These are phyloP conservation scores for Cheirogaleus major DNA, from an alignment of 2,797 vertebrate species.

Conservation along the genomic window DNA sequence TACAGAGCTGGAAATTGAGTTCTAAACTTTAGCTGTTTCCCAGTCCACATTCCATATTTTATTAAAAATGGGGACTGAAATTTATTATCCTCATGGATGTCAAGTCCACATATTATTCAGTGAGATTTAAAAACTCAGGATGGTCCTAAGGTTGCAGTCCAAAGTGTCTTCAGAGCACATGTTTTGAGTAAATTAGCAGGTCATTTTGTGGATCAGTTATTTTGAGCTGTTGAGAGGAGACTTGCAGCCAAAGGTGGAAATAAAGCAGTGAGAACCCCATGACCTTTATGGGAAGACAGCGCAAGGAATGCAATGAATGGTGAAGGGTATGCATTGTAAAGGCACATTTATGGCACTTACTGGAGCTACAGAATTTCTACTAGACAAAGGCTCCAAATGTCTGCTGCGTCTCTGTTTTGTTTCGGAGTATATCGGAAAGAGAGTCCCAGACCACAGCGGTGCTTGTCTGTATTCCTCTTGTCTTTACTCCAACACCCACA, in stretches of 20 bases:
- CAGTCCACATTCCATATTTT: neutral
- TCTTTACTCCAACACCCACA: neutral
- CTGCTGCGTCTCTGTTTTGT: neutral
- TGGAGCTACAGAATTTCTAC: neutral
- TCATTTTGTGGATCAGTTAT: neutral
- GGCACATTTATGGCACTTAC: neutral
- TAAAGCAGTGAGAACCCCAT: neutral
- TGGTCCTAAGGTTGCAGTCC: neutral
- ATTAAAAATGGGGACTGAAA: neutral
- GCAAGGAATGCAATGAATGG: neutral
- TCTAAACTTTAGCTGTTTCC: neutral
- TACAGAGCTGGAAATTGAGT: neutral
- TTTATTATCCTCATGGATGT: neutral
- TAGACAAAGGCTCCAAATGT: neutral
- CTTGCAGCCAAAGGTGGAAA: neutral
- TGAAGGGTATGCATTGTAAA: neutral
- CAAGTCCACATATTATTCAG: neutral
- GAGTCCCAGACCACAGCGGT: neutral
- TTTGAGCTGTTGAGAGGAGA: neutral
- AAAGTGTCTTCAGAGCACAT: neutral
- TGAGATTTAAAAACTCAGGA: slow-evolving; percentile 8
- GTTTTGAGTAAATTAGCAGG: neutral
- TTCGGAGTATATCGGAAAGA: neutral
- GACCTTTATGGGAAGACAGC: neutral
- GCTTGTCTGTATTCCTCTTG: neutral